Evolutionary conservation across 1,140 invertebrate species (phyloP).

Genomic region (Pygmarrhopalites habei): DNA sequence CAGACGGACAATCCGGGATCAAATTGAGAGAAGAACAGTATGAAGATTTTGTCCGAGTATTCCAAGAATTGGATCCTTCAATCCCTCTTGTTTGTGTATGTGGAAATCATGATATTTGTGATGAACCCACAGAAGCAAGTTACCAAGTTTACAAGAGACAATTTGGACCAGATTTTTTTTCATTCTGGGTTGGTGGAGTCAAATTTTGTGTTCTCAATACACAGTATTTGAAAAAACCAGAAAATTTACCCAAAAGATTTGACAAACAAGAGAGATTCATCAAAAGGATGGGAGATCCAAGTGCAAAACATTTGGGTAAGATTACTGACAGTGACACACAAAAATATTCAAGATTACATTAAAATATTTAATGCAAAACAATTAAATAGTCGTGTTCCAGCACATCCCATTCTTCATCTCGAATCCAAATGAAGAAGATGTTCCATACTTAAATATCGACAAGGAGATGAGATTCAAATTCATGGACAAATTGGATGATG

Average conservation of each 20-base stretch:
- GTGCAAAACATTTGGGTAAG: slow-evolving; percentile 21
- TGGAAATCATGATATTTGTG: slow-evolving; percentile 51
- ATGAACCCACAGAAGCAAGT: slow-evolving; percentile 46
- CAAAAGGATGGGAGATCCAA: slow-evolving; percentile 10
- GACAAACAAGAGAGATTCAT: slow-evolving; percentile 45
- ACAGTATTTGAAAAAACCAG: slow-evolving; percentile 47
- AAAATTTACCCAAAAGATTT: slow-evolving; percentile 40
- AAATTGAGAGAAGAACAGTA: slow-evolving; percentile 44
- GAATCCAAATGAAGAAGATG: slow-evolving; percentile 43
- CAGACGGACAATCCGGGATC: slow-evolving; percentile 20
- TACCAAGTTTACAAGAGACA: slow-evolving; percentile 44
- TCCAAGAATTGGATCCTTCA: slow-evolving; percentile 44
- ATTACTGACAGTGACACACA: no score
- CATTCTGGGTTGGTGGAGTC: slow-evolving; percentile 51
- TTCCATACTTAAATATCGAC: slow-evolving; percentile 47
- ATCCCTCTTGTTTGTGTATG: slow-evolving; percentile 52
- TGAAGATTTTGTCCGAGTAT: slow-evolving; percentile 46
- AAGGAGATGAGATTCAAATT: slow-evolving; percentile 42
- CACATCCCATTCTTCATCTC: slow-evolving; percentile 53
- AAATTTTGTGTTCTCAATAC: slow-evolving; percentile 52
- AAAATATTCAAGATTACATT: no score
- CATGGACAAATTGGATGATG: slow-evolving; percentile 45
- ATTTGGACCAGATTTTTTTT: slow-evolving; percentile 55
- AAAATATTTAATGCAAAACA: no score
- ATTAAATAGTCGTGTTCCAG: slow-evolving; percentile 51